Conservation (phyloP, 2,888 invertebrate species). For the Phorcus lineatus region DNA sequence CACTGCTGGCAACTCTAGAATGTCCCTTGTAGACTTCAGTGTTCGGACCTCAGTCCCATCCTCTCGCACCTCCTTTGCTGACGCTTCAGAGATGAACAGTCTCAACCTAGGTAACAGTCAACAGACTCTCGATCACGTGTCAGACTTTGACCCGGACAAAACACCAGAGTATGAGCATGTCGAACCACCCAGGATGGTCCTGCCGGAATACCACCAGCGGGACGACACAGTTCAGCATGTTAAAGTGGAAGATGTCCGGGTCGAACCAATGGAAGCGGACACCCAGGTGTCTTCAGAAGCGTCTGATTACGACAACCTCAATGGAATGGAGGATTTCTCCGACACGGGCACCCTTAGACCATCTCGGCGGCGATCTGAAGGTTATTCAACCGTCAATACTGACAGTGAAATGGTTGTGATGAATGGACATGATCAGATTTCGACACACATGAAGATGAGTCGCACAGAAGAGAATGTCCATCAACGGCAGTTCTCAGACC, state of each 20-base stretch:
- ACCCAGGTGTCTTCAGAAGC: constrained; percentile 56
- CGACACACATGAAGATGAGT: constrained; percentile 40
- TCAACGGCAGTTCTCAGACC: constrained; percentile 31
- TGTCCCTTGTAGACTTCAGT: constrained; percentile 64
- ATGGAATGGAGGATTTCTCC: constrained; percentile 32
- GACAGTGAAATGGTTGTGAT: constrained; percentile 38
- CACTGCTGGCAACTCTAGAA: constrained; percentile 67
- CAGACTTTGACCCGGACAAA: constrained; percentile 37
- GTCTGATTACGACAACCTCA: constrained; percentile 69
- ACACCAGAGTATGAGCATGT: constrained; percentile 28
- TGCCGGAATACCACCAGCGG: constrained; percentile 7
- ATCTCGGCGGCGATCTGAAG: constrained; percentile 50
- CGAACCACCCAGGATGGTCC: constrained; percentile 31
- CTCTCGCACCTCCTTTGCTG: constrained; percentile 71
- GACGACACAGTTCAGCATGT: constrained; percentile 1
- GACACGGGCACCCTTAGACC: constrained; percentile 26
- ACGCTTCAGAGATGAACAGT: constrained; percentile 65
- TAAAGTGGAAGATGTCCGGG: constrained; percentile 5
- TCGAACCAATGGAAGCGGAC: constrained; percentile 39
- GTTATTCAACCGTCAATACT: constrained; percentile 37
- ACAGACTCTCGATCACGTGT: constrained; percentile 41
- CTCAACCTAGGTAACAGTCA: constrained; percentile 36
- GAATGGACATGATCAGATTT: constrained; percentile 39
- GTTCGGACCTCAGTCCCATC: constrained; percentile 65
- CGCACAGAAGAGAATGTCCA: constrained; percentile 44